phyloP scores from a whole-genome alignment of 2,113 vertebrate species.

The Mionectes macconnelli region DNA sequence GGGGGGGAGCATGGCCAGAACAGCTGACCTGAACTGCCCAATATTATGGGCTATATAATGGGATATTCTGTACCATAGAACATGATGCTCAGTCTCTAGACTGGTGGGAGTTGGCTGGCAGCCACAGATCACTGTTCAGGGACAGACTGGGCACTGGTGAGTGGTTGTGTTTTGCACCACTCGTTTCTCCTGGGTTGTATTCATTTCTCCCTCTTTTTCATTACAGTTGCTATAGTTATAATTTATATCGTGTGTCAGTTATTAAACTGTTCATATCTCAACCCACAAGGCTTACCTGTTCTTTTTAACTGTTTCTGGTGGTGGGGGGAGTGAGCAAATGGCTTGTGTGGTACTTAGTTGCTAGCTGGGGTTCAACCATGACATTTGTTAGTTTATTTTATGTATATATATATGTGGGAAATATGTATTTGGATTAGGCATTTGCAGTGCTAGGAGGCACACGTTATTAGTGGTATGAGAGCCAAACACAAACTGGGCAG shows the following conservation, averaged over 20 bases:
- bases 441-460: background rate
- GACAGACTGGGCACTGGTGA: background rate
- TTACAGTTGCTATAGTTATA: background rate
- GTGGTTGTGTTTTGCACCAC: background rate
- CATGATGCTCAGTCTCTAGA: background rate
- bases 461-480: background rate
- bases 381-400: background rate
- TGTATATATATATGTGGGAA: background rate
- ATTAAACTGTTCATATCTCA: background rate
- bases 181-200: background rate
- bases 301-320: background rate
- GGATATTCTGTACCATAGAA: background rate
- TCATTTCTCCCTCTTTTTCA: background rate
- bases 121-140: background rate
- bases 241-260: background rate
- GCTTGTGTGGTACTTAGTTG: background rate
- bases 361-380: background rate
- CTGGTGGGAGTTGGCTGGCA: background rate
- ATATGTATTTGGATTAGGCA: background rate
- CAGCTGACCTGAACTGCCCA: background rate
- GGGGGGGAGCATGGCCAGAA: fast-evolving
- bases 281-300: background rate
- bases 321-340: background rate
- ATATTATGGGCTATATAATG: no score
- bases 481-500: background rate